phyloP scores from a whole-genome alignment of 2,888 invertebrate genomes.

The Temnothorax ravouxi region DNA sequence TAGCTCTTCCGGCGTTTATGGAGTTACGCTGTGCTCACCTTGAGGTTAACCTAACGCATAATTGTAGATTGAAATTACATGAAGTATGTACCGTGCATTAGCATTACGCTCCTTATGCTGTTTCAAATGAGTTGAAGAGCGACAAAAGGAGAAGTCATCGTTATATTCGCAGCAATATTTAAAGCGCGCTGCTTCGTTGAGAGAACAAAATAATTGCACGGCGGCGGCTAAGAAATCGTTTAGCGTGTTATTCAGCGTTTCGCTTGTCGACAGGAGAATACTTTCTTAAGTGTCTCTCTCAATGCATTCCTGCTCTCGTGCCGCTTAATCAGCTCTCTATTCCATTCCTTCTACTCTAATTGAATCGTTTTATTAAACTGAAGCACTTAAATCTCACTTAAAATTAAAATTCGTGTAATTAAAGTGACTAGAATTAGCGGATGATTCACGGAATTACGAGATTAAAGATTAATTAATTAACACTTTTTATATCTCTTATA shows the following conservation, averaged over 20 bases:
- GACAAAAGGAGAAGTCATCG: constrained; percentile 24
- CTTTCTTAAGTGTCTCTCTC: constrained; percentile 37
- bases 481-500: too few relatives aligned
- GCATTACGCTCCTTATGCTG: constrained; percentile 62
- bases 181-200: constrained; percentile 13
- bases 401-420: constrained; percentile 40
- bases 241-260: constrained; percentile 36
- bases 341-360: constrained; percentile 15
- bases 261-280: constrained; percentile 23
- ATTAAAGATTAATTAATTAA: constrained; percentile 24
- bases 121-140: constrained; percentile 53
- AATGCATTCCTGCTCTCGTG: constrained; percentile 7
- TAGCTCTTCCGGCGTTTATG: constrained; percentile 23
- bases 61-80: constrained; percentile 55
- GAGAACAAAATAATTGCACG: constrained; percentile 35
- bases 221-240: constrained; percentile 29
- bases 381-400: constrained; percentile 32
- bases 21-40: constrained; percentile 4
- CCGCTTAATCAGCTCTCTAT: constrained; percentile 31
- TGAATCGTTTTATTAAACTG: constrained; percentile 41
- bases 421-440: not conserved
- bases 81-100: constrained; percentile 50
- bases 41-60: constrained; percentile 37
- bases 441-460: not conserved
- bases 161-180: constrained; percentile 3